Conservation (phyloP, 1,140 invertebrate genomes). For the Diachasmimorpha longicaudata region DNA sequence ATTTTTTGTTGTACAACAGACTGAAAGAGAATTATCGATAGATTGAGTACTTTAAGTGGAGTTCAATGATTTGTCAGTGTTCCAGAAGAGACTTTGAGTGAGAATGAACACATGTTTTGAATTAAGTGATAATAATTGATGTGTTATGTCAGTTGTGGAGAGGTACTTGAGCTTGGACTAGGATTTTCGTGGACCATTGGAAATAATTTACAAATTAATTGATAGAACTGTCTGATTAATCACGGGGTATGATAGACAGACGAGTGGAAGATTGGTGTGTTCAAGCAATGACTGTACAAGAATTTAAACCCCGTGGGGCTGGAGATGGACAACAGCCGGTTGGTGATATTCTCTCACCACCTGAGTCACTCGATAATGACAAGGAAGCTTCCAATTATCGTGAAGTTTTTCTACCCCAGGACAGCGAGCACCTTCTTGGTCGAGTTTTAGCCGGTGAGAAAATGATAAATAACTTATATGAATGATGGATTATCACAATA, state of each 20-base stretch:
- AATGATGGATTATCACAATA: too few relatives aligned
- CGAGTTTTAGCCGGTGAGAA: slow-evolving; percentile 60
- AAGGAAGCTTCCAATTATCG: slow-evolving; percentile 42
- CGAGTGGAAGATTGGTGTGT: slow-evolving; percentile 42
- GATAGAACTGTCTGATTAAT: not conserved
- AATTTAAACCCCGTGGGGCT: slow-evolving; percentile 54
- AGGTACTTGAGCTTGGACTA: too few relatives aligned
- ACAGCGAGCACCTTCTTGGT: slow-evolving; percentile 61
- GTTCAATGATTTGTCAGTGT: too few relatives aligned
- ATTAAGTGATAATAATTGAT: not conserved
- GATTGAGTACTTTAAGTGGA: too few relatives aligned
- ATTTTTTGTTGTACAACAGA: not conserved
- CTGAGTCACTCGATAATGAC: slow-evolving; percentile 49
- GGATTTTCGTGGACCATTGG: too few relatives aligned
- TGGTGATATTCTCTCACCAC: slow-evolving; percentile 51
- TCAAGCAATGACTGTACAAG: slow-evolving; percentile 58
- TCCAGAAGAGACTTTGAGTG: not conserved
- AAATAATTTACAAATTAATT: not conserved
- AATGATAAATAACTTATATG: too few relatives aligned
- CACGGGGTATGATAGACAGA: slow-evolving; percentile 39
- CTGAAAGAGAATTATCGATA: too few relatives aligned
- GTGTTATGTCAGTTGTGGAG: not conserved
- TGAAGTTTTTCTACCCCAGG: slow-evolving; percentile 38
- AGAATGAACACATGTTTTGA: not conserved
- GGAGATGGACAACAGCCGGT: slow-evolving; percentile 47